Conservation (phyloP, 2,888 invertebrate species). For the Metacarcinus magister region DNA sequence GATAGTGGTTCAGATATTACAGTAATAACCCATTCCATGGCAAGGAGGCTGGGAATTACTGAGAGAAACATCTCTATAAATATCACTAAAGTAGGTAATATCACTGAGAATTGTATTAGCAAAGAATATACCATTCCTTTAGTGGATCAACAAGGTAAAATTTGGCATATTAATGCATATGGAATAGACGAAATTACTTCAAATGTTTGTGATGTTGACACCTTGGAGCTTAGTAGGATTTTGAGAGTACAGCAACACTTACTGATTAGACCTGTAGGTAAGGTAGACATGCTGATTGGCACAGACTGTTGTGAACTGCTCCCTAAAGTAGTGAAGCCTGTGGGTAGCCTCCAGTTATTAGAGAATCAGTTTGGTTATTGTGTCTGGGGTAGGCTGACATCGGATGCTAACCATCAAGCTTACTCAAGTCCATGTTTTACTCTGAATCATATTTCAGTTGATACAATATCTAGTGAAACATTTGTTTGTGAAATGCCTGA, state of each 20-base stretch:
- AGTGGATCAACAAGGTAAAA: slow-evolving; percentile 43
- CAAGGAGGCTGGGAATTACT: slow-evolving; percentile 17
- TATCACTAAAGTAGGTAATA: slow-evolving; percentile 55
- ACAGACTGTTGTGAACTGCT: slow-evolving; percentile 63
- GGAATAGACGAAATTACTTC: slow-evolving; percentile 59
- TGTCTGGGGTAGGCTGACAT: slow-evolving; percentile 45
- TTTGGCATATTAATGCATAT: slow-evolving; percentile 61
- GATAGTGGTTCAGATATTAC: slow-evolving; percentile 32
- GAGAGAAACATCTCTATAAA: slow-evolving; percentile 33
- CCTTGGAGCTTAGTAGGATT: slow-evolving; percentile 62
- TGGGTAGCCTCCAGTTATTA: slow-evolving; percentile 56
- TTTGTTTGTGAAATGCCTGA: slow-evolving; percentile 27
- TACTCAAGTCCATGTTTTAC: neutral
- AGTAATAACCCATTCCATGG: slow-evolving; percentile 34
- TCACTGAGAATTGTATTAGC: slow-evolving; percentile 44
- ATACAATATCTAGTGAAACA: neutral
- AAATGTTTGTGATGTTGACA: slow-evolving; percentile 46
- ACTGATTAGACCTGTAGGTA: slow-evolving; percentile 45
- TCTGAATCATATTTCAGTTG: slow-evolving; percentile 54
- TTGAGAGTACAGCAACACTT: slow-evolving; percentile 50
- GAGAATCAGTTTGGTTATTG: slow-evolving; percentile 67
- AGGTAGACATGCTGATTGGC: slow-evolving; percentile 64
- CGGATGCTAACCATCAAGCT: neutral
- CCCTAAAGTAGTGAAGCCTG: slow-evolving; percentile 49
- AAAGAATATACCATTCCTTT: slow-evolving; percentile 61